Conservation (phyloP, 30 jellyfish, hydroid and myxozoan species). For the Phacellophora camtschatica region DNA sequence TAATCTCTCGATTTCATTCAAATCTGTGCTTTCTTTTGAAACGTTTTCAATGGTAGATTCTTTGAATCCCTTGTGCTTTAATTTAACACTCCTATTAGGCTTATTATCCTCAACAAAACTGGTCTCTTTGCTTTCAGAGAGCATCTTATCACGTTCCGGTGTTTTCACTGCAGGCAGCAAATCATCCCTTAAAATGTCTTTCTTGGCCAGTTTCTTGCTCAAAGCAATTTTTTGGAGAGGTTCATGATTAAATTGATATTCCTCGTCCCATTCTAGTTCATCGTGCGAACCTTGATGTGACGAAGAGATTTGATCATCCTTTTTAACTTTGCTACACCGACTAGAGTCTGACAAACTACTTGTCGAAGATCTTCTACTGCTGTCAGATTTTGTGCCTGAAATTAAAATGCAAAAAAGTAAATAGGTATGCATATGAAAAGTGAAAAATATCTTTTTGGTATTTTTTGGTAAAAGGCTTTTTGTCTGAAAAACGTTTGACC, state of each 20-base stretch:
- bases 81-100: background rate
- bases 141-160: background rate
- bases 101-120: background rate
- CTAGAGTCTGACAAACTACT: conserved; percentile 50
- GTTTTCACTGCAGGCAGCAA: background rate
- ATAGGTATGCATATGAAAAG: no score
- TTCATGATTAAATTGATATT: background rate
- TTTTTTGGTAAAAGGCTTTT: no score
- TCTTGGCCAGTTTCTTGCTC: background rate
- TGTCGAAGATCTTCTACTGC: background rate
- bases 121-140: background rate
- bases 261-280: conserved; percentile 69
- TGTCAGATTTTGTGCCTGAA: background rate
- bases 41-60: background rate
- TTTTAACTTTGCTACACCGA: background rate
- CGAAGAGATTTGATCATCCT: background rate
- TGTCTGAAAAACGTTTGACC: no score
- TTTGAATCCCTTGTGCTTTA: background rate
- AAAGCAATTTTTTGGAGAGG: background rate
- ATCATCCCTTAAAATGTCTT: background rate
- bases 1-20: background rate
- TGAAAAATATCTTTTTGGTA: no score
- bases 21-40: background rate
- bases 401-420: no score
- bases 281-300: conserved; percentile 47